Base-by-base conservation (phyloP, 2,888 invertebrate species). In the Gymnocheta viridis region DNA sequence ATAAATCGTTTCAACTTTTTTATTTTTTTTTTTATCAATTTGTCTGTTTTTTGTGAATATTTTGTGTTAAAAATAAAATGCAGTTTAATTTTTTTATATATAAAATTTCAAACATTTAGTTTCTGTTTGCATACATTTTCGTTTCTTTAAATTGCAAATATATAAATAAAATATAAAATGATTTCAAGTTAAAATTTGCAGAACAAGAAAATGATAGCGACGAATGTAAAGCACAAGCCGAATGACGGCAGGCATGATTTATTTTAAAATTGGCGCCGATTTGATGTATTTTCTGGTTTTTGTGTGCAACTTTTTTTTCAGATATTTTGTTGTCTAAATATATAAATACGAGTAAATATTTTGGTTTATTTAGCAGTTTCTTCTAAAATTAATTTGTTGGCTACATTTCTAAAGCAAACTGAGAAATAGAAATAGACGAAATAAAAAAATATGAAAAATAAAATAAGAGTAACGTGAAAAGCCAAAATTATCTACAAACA, bases 181-280 rank as follows among this genome's bases (percentile, higher is more conserved):
- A 56, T 66, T 79, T 64, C 32, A 70, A 58, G 38, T 60, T 51
- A 62, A 62, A 60, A 47, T 47, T 47, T 54, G 24, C 67, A 62
- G 10, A 72, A 58, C 38, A 64, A 82, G 14, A 77, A 44, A 41
- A 74, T 64, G 32, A 64, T 10, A 2, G 14, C 5, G 14, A 67
- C 27, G 32, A 32, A 24, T 41, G 19, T 22, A 29, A 17, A 29
- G 54, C n/a, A 41, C 12, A 54, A 64, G 29, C 12, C 22, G 66
- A 66, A 67, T 49, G 51, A 69, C 44, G 47, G 64, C 35, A 64
- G 72, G 27, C 49, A 62, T 82, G 84, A 86, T 86, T 86, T 86
- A 86, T 84, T 84, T 86, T 78, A 58, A 80, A 78, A 78, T 85
- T 86, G 86, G 84, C 84, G 86, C 86, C 86, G 85, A 82, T 82